Percentiles rank a stretch among this genome's conserved stretches.
These are phyloP conservation scores for Strigamia transsilvanica DNA, from an alignment of 2,888 invertebrate genomes.

Conservation along the genomic window DNA sequence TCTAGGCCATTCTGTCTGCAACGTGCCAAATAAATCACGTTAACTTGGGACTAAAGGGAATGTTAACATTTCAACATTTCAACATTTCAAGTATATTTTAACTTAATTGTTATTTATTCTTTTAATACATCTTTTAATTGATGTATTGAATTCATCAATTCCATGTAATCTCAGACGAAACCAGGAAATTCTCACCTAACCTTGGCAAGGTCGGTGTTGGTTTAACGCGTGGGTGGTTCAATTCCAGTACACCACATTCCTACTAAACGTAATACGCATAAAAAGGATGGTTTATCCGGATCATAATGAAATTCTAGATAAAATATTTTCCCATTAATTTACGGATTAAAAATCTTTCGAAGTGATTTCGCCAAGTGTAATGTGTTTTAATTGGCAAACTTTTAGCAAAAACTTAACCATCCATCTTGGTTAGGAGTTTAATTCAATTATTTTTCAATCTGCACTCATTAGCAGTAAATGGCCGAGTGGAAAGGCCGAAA, in stretches of 20 bases:
- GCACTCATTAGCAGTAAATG: constrained; percentile 28
- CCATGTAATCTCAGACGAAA: neutral
- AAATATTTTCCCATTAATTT: neutral
- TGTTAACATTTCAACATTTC: too few species aligned
- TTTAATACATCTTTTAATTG: too few species aligned
- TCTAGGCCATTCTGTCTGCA: neutral
- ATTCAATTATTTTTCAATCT: constrained; percentile 36
- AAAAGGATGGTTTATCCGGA: constrained; percentile 1
- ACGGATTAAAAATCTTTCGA: neutral
- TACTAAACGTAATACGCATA: neutral
- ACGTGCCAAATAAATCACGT: neutral
- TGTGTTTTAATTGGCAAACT: constrained; percentile 6
- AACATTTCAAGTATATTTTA: too few species aligned
- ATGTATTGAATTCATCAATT: neutral
- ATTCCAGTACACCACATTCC: constrained; percentile 21
- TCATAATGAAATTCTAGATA: neutral
- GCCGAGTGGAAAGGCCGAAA: neutral
- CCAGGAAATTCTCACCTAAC: constrained; percentile 11
- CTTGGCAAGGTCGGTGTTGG: constrained; percentile 18
- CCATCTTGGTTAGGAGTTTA: constrained; percentile 3
- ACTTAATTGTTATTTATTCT: too few species aligned
- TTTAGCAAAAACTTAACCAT: neutral
- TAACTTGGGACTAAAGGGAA: neutral
- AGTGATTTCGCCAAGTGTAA: neutral
- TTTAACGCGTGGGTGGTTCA: neutral